A percentile compares a stretch with the other conserved stretches of the same genome.
These are phyloP conservation scores for Streptopelia turtur DNA, from an alignment of 2,797 vertebrate genomes.

Conservation along the genomic window DNA sequence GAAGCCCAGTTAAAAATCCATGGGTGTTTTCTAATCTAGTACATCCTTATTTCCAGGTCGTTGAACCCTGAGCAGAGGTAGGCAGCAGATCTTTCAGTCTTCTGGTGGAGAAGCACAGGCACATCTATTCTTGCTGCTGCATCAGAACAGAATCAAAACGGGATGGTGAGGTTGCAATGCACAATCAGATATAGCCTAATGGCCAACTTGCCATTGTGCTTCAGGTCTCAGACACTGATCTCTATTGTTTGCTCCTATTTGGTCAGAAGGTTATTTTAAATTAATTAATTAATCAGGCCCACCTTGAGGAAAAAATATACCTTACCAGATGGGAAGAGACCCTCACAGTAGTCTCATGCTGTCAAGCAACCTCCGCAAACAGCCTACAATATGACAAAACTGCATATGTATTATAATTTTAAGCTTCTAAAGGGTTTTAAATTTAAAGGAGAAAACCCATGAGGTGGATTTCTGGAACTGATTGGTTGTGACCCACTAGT, in stretches of 20 bases:
- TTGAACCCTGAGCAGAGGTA: neutral
- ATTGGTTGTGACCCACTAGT: neutral
- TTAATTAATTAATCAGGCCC: neutral
- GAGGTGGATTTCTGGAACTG: neutral
- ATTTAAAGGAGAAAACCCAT: neutral
- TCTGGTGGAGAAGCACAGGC: neutral
- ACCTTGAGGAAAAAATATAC: neutral
- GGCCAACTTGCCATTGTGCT: neutral
- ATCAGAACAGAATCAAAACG: neutral
- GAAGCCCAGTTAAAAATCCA: neutral
- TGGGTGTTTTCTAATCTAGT: neutral
- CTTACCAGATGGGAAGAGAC: neutral
- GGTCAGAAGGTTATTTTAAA: neutral
- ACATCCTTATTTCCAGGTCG: neutral
- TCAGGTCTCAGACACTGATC: neutral
- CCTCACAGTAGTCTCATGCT: neutral
- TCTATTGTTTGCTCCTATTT: neutral
- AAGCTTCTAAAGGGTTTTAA: neutral
- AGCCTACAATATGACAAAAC: neutral
- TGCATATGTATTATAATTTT: neutral
- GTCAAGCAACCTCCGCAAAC: neutral
- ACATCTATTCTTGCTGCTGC: neutral
- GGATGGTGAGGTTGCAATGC: neutral
- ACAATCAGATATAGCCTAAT: neutral
- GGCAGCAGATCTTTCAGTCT: neutral